These are phyloP conservation scores for Xiphias gladius DNA, from an alignment of 2,113 vertebrate genomes.

Conservation along the genomic window DNA sequence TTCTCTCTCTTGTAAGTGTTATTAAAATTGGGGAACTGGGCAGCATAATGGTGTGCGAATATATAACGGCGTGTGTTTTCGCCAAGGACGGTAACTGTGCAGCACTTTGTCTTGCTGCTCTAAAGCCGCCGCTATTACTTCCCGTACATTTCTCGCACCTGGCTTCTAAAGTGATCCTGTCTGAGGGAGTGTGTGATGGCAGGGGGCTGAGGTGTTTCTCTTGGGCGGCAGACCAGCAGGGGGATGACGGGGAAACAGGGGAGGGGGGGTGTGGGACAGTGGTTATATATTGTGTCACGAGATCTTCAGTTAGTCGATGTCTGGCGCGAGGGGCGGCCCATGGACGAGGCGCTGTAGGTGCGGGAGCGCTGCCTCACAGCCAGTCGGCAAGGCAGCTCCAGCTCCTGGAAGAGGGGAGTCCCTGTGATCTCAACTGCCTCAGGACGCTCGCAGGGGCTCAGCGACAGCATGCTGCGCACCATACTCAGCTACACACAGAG, in stretches of 20 bases:
- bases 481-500: slow-evolving; percentile 87
- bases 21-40: slow-evolving; percentile 6
- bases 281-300: slow-evolving; percentile 3
- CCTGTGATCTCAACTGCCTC: slow-evolving; percentile 93
- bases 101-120: neutral
- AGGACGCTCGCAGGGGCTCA: slow-evolving; percentile 89
- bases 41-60: slow-evolving; percentile 9
- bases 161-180: slow-evolving; percentile 10
- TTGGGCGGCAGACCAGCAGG: slow-evolving; percentile 14
- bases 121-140: neutral
- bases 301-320: slow-evolving; percentile 82
- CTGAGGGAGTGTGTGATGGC: slow-evolving; percentile 41
- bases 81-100: slow-evolving; percentile 10
- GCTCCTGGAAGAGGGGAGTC: slow-evolving; percentile 91
- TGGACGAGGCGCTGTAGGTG: slow-evolving; percentile 93
- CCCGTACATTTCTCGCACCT: slow-evolving; percentile 7
- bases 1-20: slow-evolving; percentile 24
- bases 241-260: neutral
- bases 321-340: slow-evolving; percentile 89
- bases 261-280: neutral
- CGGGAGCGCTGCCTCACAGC: slow-evolving; percentile 92
- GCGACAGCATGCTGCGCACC: slow-evolving; percentile 95
- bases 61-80: slow-evolving; percentile 6
- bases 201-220: slow-evolving; percentile 41
- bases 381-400: slow-evolving; percentile 90